These are phyloP conservation scores for Scotopteryx bipunctaria DNA, from an alignment of 2,888 invertebrate species.

Conservation along the genomic window DNA sequence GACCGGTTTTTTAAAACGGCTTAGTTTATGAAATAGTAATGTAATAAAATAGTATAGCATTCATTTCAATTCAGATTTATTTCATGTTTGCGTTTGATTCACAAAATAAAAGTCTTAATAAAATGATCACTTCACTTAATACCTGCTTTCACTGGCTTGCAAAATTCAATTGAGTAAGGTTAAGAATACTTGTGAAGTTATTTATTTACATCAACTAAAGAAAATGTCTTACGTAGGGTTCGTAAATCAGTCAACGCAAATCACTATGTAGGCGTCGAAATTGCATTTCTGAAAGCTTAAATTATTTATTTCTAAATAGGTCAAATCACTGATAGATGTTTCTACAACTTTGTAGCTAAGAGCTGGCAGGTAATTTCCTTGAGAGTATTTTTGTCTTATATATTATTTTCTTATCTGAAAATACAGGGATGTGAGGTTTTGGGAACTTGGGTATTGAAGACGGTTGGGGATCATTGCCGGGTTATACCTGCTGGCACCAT, in stretches of 20 bases:
- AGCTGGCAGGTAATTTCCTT: slow-evolving; percentile 16
- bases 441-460: not conserved
- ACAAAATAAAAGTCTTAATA: too few species aligned
- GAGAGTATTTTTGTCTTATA: slow-evolving; percentile 10
- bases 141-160: too few species aligned
- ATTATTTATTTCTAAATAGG: slow-evolving; percentile 28
- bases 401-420: not conserved
- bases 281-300: slow-evolving; percentile 14
- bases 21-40: too few species aligned
- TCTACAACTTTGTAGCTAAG: slow-evolving; percentile 17
- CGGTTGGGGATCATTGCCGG: not conserved
- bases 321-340: slow-evolving; percentile 23
- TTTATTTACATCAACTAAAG: not conserved
- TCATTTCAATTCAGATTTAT: too few species aligned
- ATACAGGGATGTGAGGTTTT: not conserved
- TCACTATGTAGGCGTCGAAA: slow-evolving; percentile 4
- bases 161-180: too few species aligned
- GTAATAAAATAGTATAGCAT: too few species aligned
- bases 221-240: not conserved
- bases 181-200: too few species aligned
- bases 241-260: slow-evolving; percentile 16
- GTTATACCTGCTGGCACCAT: slow-evolving; percentile 90
- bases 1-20: too few species aligned
- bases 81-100: too few species aligned
- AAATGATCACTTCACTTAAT: too few species aligned